Base-by-base conservation (phyloP, 2,113 vertebrate species). In the Hypomesus transpacificus region DNA sequence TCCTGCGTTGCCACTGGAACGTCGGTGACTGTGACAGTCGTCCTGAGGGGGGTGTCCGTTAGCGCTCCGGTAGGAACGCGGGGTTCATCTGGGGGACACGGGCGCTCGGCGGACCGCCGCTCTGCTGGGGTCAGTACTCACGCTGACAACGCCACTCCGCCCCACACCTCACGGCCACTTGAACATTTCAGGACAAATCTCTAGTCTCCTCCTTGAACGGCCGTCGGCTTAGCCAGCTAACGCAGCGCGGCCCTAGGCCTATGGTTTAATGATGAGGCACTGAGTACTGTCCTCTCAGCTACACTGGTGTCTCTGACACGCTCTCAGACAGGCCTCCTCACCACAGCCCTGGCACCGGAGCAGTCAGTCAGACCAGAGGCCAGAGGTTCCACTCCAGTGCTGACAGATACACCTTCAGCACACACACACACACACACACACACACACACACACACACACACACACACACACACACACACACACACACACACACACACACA, bases 1-100 rank as follows among this genome's bases (percentile, higher is more conserved):
- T 75, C 71, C 68, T 50, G 59, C 60, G 75, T 75, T 79, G 77
- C 78, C 81, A 76, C 14, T 31, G 22, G 14, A 14, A 5, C 22
- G 3, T 14, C n/a, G 26, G 60, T 69, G 59, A 66, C 14, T 69
- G 74, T 74, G 75, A 77, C 77, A 80, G 74, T 70, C 68, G 70
- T 87, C 85, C 80, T 82, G 74, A 46, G 22, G 60, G 76, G 79
- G 69, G 73, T 60, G 68, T 71, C 59, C 62, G 68, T 20, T 59
- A 26, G 71, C 66, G 65, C 76, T 68, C 61, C 61, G 58, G 54
- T 16, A 21, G 13, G 31, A 31, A 31, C 54, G 46, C 31, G 20
- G 53, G 34, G 68, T 64, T 28, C 46, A 56, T 13, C 63, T 51
- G 18, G 31, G 21, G 28, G 77, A 74, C 39, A 53, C 39, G 39